Evolutionary conservation across 2,888 invertebrate genomes (phyloP).

Genomic region (Archips crataeganus): DNA sequence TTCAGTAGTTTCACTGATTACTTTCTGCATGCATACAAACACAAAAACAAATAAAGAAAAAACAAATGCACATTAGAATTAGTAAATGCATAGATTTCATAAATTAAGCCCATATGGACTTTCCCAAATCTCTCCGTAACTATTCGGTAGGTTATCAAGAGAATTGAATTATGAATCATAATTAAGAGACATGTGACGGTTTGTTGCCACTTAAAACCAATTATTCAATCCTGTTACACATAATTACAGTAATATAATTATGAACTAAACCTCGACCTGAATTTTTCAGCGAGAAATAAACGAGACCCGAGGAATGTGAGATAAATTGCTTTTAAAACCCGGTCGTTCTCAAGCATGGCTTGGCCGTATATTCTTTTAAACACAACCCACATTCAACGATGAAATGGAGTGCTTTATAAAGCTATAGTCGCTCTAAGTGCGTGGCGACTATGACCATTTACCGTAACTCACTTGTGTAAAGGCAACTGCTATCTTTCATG

Average conservation of each 20-base stretch:
- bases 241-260: neutral
- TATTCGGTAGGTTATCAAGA: neutral
- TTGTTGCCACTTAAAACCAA: neutral
- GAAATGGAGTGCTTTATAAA: constrained; percentile 29
- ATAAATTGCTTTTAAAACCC: neutral
- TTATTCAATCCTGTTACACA: neutral
- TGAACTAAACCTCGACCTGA: neutral
- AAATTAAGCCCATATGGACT: neutral
- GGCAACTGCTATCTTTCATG: constrained; percentile 24
- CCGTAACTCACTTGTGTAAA: constrained; percentile 33
- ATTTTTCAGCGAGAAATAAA: neutral
- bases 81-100: too few species aligned
- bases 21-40: too few species aligned
- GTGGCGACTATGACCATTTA: constrained; percentile 37
- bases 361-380: constrained; percentile 10
- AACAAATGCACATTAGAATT: too few species aligned
- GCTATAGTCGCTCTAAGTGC: constrained; percentile 5
- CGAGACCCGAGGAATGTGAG: neutral
- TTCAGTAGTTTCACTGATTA: too few species aligned
- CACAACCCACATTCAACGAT: constrained; percentile 11
- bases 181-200: neutral
- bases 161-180: neutral
- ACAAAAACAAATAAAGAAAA: too few species aligned
- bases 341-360: constrained; percentile 3
- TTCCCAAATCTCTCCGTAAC: neutral